These are phyloP conservation scores for Daubentonia madagascariensis DNA, from an alignment of 2,113 vertebrate species.

Conservation along the genomic window DNA sequence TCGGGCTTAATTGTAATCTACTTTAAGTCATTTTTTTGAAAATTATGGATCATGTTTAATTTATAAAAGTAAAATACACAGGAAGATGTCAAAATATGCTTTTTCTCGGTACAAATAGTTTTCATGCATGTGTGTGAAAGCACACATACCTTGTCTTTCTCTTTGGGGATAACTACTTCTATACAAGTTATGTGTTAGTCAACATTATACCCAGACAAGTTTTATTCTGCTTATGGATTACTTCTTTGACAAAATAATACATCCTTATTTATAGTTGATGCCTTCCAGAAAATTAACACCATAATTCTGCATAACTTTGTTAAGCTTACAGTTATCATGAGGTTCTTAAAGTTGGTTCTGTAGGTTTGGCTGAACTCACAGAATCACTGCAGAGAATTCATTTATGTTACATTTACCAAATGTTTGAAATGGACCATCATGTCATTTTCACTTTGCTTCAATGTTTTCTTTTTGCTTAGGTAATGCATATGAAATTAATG, in stretches of 20 bases:
- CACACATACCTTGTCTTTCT: background rate
- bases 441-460: constrained; percentile 74
- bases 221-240: constrained; percentile 50
- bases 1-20: background rate
- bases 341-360: constrained; percentile 36
- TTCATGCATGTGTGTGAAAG: background rate
- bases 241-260: constrained; percentile 55
- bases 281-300: constrained; percentile 57
- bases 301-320: constrained; percentile 43
- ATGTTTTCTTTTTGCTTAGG: constrained; percentile 72
- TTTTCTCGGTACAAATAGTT: constrained; percentile 2
- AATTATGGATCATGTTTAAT: background rate
- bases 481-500: constrained; percentile 74
- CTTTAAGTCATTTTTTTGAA: background rate
- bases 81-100: background rate
- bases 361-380: constrained; percentile 54
- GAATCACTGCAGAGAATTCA: constrained; percentile 57
- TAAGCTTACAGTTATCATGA: constrained; percentile 31
- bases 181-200: background rate
- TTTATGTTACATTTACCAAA: constrained; percentile 62
- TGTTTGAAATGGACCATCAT: constrained; percentile 72
- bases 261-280: constrained; percentile 45
- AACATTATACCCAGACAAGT: background rate
- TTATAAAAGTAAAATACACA: constrained; percentile 26
- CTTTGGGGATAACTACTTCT: background rate